Evolutionary conservation across 2,113 vertebrate species (phyloP).

Genomic region (Notechis scutatus): DNA sequence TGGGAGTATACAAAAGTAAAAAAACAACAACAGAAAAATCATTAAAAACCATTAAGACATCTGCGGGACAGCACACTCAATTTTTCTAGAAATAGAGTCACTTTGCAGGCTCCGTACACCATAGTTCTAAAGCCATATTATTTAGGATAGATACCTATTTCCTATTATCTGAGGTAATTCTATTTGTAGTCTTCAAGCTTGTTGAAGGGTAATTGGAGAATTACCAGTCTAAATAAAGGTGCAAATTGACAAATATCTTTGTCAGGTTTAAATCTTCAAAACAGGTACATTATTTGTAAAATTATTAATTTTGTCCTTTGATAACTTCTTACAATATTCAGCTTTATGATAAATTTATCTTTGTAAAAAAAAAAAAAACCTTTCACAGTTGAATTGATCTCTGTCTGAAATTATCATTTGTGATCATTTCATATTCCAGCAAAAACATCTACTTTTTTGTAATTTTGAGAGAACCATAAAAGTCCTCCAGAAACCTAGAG

Average conservation of each 20-base stretch:
- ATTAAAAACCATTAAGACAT: background rate
- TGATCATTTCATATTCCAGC: conserved; percentile 31
- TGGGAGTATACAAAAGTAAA: background rate
- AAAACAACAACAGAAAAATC: background rate
- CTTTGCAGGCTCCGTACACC: background rate
- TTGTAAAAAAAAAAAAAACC: background rate
- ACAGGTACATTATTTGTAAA: background rate
- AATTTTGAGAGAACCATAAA: conserved; percentile 11
- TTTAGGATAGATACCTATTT: background rate
- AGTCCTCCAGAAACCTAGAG: conserved; percentile 46
- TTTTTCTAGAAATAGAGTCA: background rate
- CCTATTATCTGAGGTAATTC: background rate
- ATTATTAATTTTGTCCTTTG: background rate
- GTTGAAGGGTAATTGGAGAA: background rate
- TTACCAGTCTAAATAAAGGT: background rate
- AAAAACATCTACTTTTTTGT: conserved; percentile 31
- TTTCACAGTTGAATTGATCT: background rate
- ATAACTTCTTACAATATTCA: background rate
- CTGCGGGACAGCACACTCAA: background rate
- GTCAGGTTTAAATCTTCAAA: background rate
- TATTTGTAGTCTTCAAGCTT: background rate
- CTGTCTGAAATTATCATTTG: background rate
- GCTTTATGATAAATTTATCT: background rate
- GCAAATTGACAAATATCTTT: background rate
- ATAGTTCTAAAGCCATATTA: background rate